These are phyloP conservation scores for Tineola bisselliella DNA, from an alignment of 2,888 invertebrate genomes.

Conservation along the genomic window DNA sequence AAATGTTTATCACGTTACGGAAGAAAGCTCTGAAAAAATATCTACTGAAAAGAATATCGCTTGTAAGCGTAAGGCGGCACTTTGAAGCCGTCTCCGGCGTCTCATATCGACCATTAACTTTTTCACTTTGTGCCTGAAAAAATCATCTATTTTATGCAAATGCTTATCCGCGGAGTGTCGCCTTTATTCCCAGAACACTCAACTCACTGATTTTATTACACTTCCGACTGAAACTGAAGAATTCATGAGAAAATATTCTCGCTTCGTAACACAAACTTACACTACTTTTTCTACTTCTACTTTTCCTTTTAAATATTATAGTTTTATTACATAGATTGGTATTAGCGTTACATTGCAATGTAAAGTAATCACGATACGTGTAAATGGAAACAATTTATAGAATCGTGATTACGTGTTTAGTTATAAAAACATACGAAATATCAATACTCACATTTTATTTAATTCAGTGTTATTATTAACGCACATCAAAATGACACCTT, in stretches of 20 bases:
- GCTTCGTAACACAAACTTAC: background rate
- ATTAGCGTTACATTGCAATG: too few species aligned
- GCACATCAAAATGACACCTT: too few species aligned
- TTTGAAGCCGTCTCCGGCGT: background rate
- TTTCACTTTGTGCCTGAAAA: conserved; percentile 1
- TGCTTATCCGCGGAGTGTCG: conserved; percentile 7
- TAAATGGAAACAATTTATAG: too few species aligned
- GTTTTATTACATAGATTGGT: too few species aligned
- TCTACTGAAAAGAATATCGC: background rate
- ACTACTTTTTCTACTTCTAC: background rate
- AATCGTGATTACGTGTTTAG: too few species aligned
- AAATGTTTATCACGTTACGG: background rate
- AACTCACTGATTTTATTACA: background rate
- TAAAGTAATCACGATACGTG: too few species aligned
- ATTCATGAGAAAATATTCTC: background rate
- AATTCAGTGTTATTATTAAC: too few species aligned
- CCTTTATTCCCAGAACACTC: conserved; percentile 1
- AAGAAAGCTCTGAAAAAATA: background rate
- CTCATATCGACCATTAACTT: conserved; percentile 8
- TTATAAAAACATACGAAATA: too few species aligned
- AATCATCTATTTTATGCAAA: conserved; percentile 8
- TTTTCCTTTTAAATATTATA: background rate
- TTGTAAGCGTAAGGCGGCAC: background rate
- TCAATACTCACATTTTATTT: too few species aligned
- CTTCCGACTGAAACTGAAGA: background rate